Base-by-base conservation (phyloP, 2,888 invertebrate genomes). In the Xanthia togata region DNA sequence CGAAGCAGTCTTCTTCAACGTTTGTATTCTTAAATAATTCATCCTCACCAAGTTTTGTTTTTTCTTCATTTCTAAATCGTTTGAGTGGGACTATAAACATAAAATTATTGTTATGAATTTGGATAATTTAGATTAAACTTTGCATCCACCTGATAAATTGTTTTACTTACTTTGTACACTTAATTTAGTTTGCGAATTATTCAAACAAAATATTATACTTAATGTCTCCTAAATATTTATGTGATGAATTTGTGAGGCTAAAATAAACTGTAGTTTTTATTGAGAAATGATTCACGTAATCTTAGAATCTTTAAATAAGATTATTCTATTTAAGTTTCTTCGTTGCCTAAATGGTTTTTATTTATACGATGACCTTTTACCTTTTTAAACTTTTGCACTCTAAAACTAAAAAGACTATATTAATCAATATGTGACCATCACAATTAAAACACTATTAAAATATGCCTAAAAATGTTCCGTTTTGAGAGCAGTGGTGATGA, bases 341-440 rank as follows among this genome's bases (percentile, higher is more conserved):
- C 1, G 9, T 62, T 55, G 12, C 17, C 17, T 50, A 31, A 59
- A 74, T 44, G n/a, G 14, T 71, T 20, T 47, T 41, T 3, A 41
- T 50, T 50, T 20, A 31, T 5, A 50, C 20, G 11, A 50, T 23
- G n/a, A 47, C n/a, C 20, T n/a, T n/a, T n/a, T n/a, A n/a, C n/a
- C n/a, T n/a, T n/a, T n/a, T n/a, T n/a, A n/a, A 69, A 77, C 4
- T 31, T 31, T 31, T 50, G 35, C 12, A 14, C 11, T 44, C 59
- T 79, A 44, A 44, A 70, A 57, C 26, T 59, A 47, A 20, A 53
- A 59, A 26, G 1, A 14, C 23, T 6, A 65, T 55, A 1, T 31
- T 55, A 47, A 80, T 79, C 12, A 59, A 72, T n/a, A 44, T 1
- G 76, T 62, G 53, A 53, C 23, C 9, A 23, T 53, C 53, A 53